Conservation (phyloP, 1,140 invertebrate species). For the Antheraea pernyi region DNA sequence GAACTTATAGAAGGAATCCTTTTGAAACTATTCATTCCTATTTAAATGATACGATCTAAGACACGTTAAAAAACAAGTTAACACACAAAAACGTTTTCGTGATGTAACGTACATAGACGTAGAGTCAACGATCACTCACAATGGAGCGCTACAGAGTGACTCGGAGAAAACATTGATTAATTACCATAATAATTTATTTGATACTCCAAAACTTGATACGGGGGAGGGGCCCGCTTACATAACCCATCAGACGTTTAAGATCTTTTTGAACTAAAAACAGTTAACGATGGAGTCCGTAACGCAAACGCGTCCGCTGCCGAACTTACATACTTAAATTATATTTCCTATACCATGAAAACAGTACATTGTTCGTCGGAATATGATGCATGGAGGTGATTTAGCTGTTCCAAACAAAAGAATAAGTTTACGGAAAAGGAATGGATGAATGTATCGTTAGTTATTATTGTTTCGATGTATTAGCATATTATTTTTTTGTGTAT, state of each 20-base stretch:
- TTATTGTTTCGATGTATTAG: conserved; percentile 63
- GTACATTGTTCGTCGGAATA: conserved; percentile 68
- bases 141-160: conserved; percentile 68
- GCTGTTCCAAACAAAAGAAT: conserved; percentile 76
- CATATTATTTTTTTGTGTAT: conserved; percentile 56
- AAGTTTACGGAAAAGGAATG: conserved; percentile 68
- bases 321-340: conserved; percentile 61
- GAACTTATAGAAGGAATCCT: not conserved
- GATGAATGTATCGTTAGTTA: conserved; percentile 62
- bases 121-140: conserved; percentile 76
- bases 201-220: conserved; percentile 77
- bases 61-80: conserved; percentile 47
- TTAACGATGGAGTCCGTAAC: conserved; percentile 46
- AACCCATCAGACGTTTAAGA: conserved; percentile 56
- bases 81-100: conserved; percentile 54
- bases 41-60: conserved; percentile 53
- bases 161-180: conserved; percentile 79
- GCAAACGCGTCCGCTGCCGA: conserved; percentile 45
- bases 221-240: conserved; percentile 64
- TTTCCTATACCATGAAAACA: conserved; percentile 68
- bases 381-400: conserved; percentile 76
- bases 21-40: conserved; percentile 32
- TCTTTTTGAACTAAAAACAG: conserved; percentile 67
- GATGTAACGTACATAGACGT: conserved; percentile 33
- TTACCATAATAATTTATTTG: conserved; percentile 80